Conservation (phyloP, 2,888 invertebrate species). For the Torymus tubicola region DNA sequence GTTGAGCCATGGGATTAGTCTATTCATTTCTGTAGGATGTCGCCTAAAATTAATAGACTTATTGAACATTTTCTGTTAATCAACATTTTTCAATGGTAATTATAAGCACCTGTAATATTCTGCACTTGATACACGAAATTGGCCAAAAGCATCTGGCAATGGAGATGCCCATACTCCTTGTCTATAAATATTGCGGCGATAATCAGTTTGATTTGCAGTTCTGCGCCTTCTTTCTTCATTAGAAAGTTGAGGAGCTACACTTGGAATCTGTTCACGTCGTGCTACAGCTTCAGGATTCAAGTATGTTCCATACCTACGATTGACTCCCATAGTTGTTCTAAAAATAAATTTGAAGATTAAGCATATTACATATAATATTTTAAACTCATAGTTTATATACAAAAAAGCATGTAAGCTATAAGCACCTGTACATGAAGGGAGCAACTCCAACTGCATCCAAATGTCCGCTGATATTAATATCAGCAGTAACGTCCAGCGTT, state of each 20-base stretch:
- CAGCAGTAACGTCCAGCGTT: constrained; percentile 66
- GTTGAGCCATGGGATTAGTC: constrained; percentile 92
- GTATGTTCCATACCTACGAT: constrained; percentile 79
- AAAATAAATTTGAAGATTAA: constrained; percentile 62
- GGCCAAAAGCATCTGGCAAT: constrained; percentile 83
- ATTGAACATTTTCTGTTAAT: not conserved
- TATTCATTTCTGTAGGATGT: constrained; percentile 88
- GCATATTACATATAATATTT: not conserved
- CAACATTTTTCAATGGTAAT: not conserved
- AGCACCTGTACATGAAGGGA: constrained; percentile 62
- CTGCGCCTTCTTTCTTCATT: constrained; percentile 66
- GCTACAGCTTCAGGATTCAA: constrained; percentile 67
- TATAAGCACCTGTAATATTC: constrained; percentile 83
- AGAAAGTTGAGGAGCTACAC: constrained; percentile 62
- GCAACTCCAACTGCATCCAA: constrained; percentile 57
- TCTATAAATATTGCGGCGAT: constrained; percentile 80
- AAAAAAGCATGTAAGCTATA: not conserved
- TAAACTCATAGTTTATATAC: not conserved
- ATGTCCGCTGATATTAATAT: constrained; percentile 58
- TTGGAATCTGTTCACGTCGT: constrained; percentile 68
- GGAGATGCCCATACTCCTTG: constrained; percentile 86
- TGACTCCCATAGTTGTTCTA: constrained; percentile 85
- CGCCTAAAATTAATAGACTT: constrained; percentile 77
- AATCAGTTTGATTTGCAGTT: constrained; percentile 64
- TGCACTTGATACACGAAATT: constrained; percentile 85